phyloP scores from a whole-genome alignment of 53 echinoderm and acorn worm species.

The Astropecten irregularis region DNA sequence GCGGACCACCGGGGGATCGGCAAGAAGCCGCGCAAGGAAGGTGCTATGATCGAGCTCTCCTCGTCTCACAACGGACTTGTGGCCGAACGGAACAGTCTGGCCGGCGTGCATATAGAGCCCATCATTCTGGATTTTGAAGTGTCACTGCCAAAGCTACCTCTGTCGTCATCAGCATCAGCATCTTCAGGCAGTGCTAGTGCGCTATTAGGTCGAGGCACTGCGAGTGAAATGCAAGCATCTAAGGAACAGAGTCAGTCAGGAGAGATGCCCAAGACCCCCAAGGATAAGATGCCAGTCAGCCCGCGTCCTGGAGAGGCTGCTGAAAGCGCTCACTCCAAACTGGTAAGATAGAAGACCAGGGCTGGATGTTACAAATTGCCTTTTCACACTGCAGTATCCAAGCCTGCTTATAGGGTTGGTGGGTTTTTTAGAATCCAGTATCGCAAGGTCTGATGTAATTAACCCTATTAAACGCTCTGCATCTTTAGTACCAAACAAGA shows the following conservation, averaged over 20 bases:
- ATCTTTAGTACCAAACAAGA: no score
- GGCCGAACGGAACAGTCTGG: constrained; percentile 12
- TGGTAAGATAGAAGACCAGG: no score
- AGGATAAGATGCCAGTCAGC: constrained; percentile 11
- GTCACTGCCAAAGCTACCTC: constrained; percentile 73
- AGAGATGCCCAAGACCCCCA: neutral
- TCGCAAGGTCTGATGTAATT: no score
- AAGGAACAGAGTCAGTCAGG: neutral
- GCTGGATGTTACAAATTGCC: no score
- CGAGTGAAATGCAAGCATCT: neutral
- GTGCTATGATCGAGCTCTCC: constrained; percentile 53
- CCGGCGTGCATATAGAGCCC: constrained; percentile 68
- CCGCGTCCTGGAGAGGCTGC: constrained; percentile 11
- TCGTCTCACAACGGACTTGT: constrained; percentile 37
- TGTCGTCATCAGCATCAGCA: constrained; percentile 17
- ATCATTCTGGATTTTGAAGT: constrained; percentile 95
- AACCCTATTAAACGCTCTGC: no score
- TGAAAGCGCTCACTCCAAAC: neutral
- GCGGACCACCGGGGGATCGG: neutral
- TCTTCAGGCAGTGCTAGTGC: neutral
- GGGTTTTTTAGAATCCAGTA: no score
- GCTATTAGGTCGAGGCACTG: neutral
- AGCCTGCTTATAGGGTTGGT: no score
- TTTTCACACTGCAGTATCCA: no score
- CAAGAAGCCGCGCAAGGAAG: constrained; percentile 46